Conservation (phyloP, 2,797 vertebrate species). For the Peromyscus aztecus region DNA sequence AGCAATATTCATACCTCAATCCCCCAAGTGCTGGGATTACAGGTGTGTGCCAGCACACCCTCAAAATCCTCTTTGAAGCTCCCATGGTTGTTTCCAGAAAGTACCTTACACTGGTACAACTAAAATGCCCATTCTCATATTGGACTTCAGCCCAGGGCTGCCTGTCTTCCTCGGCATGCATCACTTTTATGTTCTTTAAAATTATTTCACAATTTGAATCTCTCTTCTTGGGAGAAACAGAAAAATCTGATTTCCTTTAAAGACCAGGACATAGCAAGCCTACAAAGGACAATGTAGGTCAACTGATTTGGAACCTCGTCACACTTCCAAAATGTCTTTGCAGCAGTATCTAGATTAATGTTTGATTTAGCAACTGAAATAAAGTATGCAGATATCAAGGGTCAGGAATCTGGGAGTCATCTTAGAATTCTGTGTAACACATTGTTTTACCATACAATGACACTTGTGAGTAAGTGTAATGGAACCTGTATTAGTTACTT, state of each 20-base stretch:
- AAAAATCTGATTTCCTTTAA: conserved; percentile 20
- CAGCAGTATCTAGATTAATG: neutral
- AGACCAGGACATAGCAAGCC: neutral
- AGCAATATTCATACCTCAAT: neutral
- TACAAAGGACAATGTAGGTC: neutral
- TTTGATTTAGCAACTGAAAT: conserved; percentile 33
- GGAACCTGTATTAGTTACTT: neutral
- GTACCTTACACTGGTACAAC: neutral
- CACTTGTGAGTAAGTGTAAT: neutral
- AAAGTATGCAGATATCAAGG: neutral
- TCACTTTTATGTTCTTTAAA: neutral
- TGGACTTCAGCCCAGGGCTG: neutral
- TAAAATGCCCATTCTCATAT: neutral
- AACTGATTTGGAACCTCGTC: conserved; percentile 2
- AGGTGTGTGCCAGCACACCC: neutral
- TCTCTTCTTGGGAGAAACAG: conserved; percentile 13
- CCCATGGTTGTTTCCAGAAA: neutral
- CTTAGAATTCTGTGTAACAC: neutral
- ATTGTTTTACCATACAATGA: neutral
- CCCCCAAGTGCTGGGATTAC: neutral
- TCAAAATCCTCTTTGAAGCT: neutral
- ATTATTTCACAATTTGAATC: conserved; percentile 33
- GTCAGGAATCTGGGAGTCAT: neutral
- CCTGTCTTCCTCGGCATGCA: neutral
- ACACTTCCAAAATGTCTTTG: neutral